These are phyloP conservation scores for Agrypnia vestita DNA, from an alignment of 1,140 invertebrate genomes.

Conservation along the genomic window DNA sequence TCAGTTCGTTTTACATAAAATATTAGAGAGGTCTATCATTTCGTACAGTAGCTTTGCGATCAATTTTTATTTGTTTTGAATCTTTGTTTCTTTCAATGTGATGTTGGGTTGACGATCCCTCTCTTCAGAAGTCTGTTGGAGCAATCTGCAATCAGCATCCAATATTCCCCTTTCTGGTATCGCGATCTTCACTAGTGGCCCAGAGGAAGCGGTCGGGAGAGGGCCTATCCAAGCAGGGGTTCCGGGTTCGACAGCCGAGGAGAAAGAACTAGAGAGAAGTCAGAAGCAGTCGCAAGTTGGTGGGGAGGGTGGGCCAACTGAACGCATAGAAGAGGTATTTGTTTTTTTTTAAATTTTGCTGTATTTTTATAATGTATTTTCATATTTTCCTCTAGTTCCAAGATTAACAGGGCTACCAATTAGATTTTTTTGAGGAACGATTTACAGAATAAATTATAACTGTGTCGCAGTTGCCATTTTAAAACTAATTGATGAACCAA, in stretches of 20 bases:
- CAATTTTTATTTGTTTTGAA: too few species aligned
- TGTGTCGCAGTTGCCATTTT: neutral
- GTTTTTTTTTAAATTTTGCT: too few species aligned
- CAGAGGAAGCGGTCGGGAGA: slow-evolving; percentile 30
- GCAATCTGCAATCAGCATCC: slow-evolving; percentile 7
- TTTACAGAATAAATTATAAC: neutral
- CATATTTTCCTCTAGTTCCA: too few species aligned
- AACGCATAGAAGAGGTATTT: neutral
- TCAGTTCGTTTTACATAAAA: too few species aligned
- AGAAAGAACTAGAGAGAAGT: neutral
- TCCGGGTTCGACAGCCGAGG: slow-evolving; percentile 1
- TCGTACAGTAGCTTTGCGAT: too few species aligned
- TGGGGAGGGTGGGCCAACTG: neutral
- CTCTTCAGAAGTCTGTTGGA: neutral
- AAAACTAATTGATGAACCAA: too few species aligned
- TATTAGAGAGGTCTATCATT: too few species aligned
- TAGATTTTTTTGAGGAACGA: neutral
- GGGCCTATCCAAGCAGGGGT: neutral
- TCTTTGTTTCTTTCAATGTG: too few species aligned
- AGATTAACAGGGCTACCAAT: too few species aligned
- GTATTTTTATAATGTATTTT: neutral
- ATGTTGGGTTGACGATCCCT: neutral
- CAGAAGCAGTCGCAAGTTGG: neutral
- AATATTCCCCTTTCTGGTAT: neutral
- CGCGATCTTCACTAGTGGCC: slow-evolving; percentile 12